Conservation (phyloP, 2,888 invertebrate species). For the Dynastes tityus region DNA sequence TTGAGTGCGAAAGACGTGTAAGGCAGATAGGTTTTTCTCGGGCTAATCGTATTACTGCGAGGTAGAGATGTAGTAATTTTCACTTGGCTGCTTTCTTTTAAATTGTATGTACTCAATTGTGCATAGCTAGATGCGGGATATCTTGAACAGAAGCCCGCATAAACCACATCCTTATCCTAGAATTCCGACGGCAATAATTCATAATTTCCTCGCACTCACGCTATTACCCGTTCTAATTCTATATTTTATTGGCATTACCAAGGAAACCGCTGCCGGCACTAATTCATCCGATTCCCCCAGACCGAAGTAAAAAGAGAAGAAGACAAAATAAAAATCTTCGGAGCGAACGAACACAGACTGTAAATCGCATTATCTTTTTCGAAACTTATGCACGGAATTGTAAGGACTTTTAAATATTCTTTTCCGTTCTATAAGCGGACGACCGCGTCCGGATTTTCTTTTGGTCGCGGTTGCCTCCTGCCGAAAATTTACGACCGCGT, state of each 20-base stretch:
- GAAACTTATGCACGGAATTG: conserved; percentile 33
- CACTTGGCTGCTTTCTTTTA: too few species aligned
- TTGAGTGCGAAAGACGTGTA: too few species aligned
- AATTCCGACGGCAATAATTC: conserved; percentile 17
- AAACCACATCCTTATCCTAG: conserved; percentile 10
- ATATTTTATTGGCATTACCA: conserved; percentile 26
- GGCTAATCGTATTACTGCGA: too few species aligned
- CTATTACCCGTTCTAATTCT: conserved; percentile 30
- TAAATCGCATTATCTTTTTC: conserved; percentile 27
- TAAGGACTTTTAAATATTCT: conserved; percentile 33
- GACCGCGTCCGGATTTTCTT: conserved; percentile 29
- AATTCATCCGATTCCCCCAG: conserved; percentile 16
- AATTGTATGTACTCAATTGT: too few species aligned
- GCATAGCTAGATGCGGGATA: conserved; percentile 3
- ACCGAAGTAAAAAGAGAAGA: neutral
- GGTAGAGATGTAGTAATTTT: too few species aligned
- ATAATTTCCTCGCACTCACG: conserved; percentile 21
- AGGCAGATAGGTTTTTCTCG: too few species aligned
- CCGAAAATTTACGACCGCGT: conserved; percentile 37
- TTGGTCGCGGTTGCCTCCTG: conserved; percentile 31
- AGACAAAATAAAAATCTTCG: neutral
- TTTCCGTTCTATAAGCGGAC: conserved; percentile 1
- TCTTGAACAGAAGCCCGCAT: conserved; percentile 13
- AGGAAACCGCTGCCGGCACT: neutral
- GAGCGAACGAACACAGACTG: conserved; percentile 4